A percentile compares a stretch with the other conserved stretches of the same genome.
Evolutionary conservation across 2,888 invertebrate species (phyloP).

Genomic region (Scaeva pyrastri): DNA sequence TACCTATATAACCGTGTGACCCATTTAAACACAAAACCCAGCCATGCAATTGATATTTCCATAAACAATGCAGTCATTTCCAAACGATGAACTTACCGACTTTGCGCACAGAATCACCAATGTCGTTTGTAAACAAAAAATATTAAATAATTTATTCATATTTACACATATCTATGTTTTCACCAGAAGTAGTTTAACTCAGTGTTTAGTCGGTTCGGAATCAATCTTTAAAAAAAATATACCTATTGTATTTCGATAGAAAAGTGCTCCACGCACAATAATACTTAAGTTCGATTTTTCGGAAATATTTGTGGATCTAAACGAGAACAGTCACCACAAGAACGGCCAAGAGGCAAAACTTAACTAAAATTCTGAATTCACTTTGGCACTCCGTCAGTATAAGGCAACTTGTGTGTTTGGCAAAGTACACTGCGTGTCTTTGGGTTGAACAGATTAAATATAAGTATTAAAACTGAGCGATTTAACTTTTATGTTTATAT

Average conservation of each 20-base stretch:
- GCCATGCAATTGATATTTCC: conserved; percentile 5
- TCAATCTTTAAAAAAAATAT: background rate
- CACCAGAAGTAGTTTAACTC: background rate
- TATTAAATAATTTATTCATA: conserved; percentile 49
- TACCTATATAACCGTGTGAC: conserved; percentile 18
- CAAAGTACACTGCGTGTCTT: conserved; percentile 20
- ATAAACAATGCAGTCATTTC: conserved; percentile 16
- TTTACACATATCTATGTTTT: conserved; percentile 17
- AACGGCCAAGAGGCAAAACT: conserved; percentile 42
- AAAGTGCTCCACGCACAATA: background rate
- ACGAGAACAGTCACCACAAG: conserved; percentile 19
- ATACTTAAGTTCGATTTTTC: background rate
- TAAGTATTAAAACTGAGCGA: too few species aligned
- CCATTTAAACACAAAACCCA: conserved; percentile 22
- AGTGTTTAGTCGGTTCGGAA: background rate
- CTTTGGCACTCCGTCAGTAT: conserved; percentile 47
- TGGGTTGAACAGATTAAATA: background rate
- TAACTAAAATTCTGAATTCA: conserved; percentile 54
- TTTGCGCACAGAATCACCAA: conserved; percentile 35
- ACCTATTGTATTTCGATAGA: background rate
- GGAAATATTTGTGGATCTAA: background rate
- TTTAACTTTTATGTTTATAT: too few species aligned
- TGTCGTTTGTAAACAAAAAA: conserved; percentile 49
- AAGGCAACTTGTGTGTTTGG: conserved; percentile 47
- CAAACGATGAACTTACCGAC: conserved; percentile 33